Percentiles rank a stretch among this genome's conserved stretches.
Conservation (phyloP, 1,140 invertebrate species). For the Scaptodrosophila lebanonensis region DNA sequence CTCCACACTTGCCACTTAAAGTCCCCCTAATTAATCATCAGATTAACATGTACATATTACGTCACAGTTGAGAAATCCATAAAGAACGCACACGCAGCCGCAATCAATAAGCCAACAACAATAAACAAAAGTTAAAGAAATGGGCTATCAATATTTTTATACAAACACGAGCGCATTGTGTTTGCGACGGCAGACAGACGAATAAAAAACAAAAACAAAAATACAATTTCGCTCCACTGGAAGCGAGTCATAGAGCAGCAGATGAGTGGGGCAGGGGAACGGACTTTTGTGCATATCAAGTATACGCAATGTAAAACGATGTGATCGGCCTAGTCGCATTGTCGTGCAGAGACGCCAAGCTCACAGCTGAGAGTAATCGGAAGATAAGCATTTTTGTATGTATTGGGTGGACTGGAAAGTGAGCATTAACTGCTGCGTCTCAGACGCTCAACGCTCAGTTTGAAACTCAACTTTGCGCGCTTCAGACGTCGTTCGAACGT, state of each 20-base stretch:
- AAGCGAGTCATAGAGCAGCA: no score
- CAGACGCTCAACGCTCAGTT: constrained; percentile 27
- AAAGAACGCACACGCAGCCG: constrained; percentile 19
- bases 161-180: no score
- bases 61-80: constrained; percentile 30
- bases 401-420: no score
- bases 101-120: constrained; percentile 5
- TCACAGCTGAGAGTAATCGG: no score
- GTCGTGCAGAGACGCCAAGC: no score
- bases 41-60: constrained; percentile 23
- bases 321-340: no score
- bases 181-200: neutral
- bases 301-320: no score
- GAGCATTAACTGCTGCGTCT: constrained; percentile 6
- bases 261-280: no score
- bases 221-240: constrained; percentile 6
- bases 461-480: constrained; percentile 36
- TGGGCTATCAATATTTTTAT: constrained; percentile 32
- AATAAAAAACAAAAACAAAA: constrained; percentile 39
- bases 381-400: no score
- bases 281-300: no score
- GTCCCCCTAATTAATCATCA: constrained; percentile 20
- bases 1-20: constrained; percentile 45
- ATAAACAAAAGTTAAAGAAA: constrained; percentile 11
- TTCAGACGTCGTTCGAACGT: constrained; percentile 25